Percentiles rank a stretch among this genome's conserved stretches.
phyloP scores from a whole-genome alignment of 2,113 vertebrate species.

The Poeciliopsis retropinna region DNA sequence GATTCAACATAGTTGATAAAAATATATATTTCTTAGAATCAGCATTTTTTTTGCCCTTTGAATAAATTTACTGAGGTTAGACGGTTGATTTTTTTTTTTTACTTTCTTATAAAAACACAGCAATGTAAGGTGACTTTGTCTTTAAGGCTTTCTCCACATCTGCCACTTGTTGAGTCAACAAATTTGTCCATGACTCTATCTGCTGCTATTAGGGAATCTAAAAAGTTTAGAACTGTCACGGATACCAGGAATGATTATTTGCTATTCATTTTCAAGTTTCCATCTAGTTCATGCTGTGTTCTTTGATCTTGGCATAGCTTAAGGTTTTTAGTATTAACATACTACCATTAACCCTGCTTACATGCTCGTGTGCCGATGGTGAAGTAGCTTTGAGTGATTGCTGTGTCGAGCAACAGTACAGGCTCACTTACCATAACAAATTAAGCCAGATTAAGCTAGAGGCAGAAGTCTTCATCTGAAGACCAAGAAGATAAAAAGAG shows the following conservation, averaged over 20 bases:
- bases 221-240: constrained; percentile 15
- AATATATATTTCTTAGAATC: too few relatives aligned
- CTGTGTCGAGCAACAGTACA: constrained; percentile 50
- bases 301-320: constrained; percentile 21
- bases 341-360: constrained; percentile 13
- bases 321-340: constrained; percentile 8
- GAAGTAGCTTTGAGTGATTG: constrained; percentile 60
- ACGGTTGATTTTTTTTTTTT: too few relatives aligned
- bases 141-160: too few relatives aligned
- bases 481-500: constrained; percentile 60
- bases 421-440: constrained; percentile 62
- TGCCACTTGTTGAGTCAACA: too few relatives aligned
- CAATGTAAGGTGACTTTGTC: too few relatives aligned
- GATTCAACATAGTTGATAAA: too few relatives aligned
- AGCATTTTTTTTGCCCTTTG: too few relatives aligned
- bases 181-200: constrained; percentile 3
- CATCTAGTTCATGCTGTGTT: constrained; percentile 16
- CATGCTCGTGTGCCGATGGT: constrained; percentile 17
- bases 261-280: constrained; percentile 42
- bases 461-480: constrained; percentile 56
- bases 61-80: too few relatives aligned
- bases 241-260: constrained; percentile 29
- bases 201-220: constrained; percentile 24
- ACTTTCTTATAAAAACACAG: too few relatives aligned
- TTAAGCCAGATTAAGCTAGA: constrained; percentile 52